Evolutionary conservation across 2,113 vertebrate species (phyloP).

Genomic region (Apeltes quadracus): DNA sequence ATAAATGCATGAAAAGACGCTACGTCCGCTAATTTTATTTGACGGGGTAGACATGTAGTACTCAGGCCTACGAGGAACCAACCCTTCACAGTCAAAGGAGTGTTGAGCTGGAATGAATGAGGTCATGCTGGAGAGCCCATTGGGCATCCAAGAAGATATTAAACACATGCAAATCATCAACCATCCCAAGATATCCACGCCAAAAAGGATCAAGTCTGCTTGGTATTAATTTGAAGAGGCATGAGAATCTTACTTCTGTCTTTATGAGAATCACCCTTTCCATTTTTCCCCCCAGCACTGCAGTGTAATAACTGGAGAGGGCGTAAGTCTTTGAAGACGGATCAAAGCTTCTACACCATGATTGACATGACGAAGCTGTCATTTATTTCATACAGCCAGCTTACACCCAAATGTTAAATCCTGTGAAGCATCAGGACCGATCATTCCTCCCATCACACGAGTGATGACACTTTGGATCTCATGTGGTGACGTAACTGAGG

Average conservation of each 20-base stretch:
- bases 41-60: neutral
- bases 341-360: conserved; percentile 18
- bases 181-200: conserved; percentile 2
- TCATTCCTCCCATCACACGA: neutral
- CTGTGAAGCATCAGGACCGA: neutral
- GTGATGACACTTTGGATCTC: neutral
- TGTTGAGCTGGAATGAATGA: conserved; percentile 7
- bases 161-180: conserved; percentile 47
- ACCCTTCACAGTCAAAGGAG: neutral
- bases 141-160: conserved; percentile 9
- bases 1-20: neutral
- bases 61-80: neutral
- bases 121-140: neutral
- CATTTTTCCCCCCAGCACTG: neutral
- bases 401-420: neutral
- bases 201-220: conserved; percentile 4
- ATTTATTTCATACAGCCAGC: neutral
- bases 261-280: conserved; percentile 18
- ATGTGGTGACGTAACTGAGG: neutral
- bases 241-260: conserved; percentile 21
- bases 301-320: conserved; percentile 1
- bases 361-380: neutral
- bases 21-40: neutral
- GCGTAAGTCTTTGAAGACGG: neutral
- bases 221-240: conserved; percentile 11